A percentile compares a stretch with the other conserved stretches of the same genome.
phyloP scores from a whole-genome alignment of 2,797 vertebrate species.

The Melanotaenia maccullochi region DNA sequence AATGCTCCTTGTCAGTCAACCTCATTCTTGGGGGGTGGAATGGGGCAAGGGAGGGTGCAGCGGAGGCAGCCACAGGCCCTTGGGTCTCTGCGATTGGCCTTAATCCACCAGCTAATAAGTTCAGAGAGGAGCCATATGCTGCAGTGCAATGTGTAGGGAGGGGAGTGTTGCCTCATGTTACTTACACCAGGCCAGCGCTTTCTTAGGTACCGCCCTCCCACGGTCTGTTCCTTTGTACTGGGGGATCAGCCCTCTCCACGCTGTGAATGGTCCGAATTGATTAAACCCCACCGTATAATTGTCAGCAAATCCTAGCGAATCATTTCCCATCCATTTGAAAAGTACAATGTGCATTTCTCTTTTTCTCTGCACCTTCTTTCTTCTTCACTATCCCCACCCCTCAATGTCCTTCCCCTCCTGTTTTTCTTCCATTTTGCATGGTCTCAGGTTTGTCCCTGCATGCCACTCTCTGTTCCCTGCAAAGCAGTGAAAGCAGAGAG shows the following conservation, averaged over 20 bases:
- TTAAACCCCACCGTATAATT: constrained; percentile 94
- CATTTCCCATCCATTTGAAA: constrained; percentile 91
- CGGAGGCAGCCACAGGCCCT: constrained; percentile 81
- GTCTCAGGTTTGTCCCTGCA: constrained; percentile 75
- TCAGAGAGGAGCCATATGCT: constrained; percentile 97
- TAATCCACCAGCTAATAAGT: constrained; percentile 97
- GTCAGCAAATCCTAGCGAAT: constrained; percentile 93
- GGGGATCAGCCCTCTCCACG: constrained; percentile 94
- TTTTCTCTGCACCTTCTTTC: constrained; percentile 74
- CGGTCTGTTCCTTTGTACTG: constrained; percentile 89
- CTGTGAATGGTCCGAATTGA: constrained; percentile 95
- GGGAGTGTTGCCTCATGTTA: constrained; percentile 90
- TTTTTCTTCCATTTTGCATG: constrained; percentile 70
- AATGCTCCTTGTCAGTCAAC: constrained; percentile 88
- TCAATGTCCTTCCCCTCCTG: constrained; percentile 63
- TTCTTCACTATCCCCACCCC: constrained; percentile 62
- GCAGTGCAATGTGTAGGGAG: constrained; percentile 87
- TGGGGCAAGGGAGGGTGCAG: constrained; percentile 75
- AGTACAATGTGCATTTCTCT: constrained; percentile 87
- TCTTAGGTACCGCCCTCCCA: constrained; percentile 94
- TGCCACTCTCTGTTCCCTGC: constrained; percentile 66
- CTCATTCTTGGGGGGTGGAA: constrained; percentile 84
- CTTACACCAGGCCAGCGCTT: constrained; percentile 94
- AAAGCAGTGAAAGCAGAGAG: constrained; percentile 59
- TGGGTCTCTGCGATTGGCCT: constrained; percentile 87